Evolutionary conservation across 2,113 vertebrate species (phyloP).

Genomic region (Oriolus oriolus): DNA sequence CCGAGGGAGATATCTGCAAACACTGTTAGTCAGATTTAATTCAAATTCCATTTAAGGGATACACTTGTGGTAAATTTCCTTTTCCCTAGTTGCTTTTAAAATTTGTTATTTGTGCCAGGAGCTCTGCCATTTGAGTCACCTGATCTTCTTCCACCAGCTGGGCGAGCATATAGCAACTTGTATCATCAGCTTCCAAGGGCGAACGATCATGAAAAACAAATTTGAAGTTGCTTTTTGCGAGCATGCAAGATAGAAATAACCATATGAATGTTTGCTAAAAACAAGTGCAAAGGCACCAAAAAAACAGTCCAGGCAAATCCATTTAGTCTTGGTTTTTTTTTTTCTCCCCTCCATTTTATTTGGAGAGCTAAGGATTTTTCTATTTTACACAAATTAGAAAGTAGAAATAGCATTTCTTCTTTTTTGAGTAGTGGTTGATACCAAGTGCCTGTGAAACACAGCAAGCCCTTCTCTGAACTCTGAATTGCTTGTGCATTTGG

Average conservation of each 20-base stretch:
- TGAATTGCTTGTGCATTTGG: not conserved
- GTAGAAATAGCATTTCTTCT: not conserved
- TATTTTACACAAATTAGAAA: not conserved
- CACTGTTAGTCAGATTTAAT: not conserved
- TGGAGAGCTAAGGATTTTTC: not conserved
- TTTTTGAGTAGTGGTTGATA: not conserved
- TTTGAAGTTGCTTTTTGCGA: not conserved
- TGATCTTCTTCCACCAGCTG: conserved; percentile 31
- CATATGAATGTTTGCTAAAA: conserved; percentile 9
- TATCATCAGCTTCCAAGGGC: conserved; percentile 15
- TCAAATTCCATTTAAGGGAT: not conserved
- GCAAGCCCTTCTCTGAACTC: not conserved
- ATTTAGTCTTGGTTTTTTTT: not conserved
- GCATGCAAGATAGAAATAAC: not conserved
- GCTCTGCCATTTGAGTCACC: not conserved
- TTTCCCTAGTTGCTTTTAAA: not conserved
- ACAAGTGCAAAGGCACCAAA: not conserved
- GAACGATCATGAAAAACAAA: conserved; percentile 13
- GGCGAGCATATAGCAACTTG: not conserved
- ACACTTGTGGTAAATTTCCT: not conserved
- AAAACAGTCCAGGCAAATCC: not conserved
- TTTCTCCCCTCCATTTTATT: not conserved
- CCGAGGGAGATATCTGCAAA: not conserved
- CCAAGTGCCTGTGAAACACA: not conserved
- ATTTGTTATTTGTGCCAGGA: conserved; percentile 7